Base-by-base conservation (phyloP, 2,888 invertebrate genomes). In the Platycnemis pennipes region DNA sequence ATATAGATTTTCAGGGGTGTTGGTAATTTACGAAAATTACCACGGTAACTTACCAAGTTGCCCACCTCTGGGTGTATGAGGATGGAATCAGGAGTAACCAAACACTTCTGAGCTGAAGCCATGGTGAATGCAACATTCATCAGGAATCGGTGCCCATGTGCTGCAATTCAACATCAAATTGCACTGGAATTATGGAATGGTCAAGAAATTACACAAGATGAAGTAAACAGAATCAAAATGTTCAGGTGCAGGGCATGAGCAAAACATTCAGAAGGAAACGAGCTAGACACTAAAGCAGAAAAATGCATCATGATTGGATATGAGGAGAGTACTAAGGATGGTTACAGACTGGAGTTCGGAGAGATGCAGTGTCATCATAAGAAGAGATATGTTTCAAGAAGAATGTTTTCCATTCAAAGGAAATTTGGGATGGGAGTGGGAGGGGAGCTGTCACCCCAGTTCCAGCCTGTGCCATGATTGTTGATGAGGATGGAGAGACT, bases 321-420 rank as follows among this genome's bases (percentile, higher is more conserved):
- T 49, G 49, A 49, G 49, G 49, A 37, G 31, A 22, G 89, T 26
- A 94, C 94, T 45, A 94, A 91, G 56, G 91, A 94, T 89, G 94
- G 91, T 42, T 94, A 94, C 77, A 94, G 56, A 53, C 69, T 94
- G 88, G 69, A 94, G 63, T 56, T 63, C 88, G 63, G 94, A 94
- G 89, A 94, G 63, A 69, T 44, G 87, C n/a, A 94, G 45, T 49
- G 63, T 89, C 44, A 94, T 94, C 8, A 53, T 94, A 37, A 22
- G 91, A n/a, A 53, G 56, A 94, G 94, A n/a, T 49, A 49, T 49
- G 16, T 49, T 49, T 49, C 49, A 49, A 16, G 49, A 49, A 49
- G 49, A 49, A 49, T 49, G 49, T 49, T 49, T 49, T 49, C 49
- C 49, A 49, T 49, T 49, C 49, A 49, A 49, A 49, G 49, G 16